A percentile compares a stretch with the other conserved stretches of the same genome.
Conservation (phyloP, 2,888 invertebrate genomes). For the Liodrosophila aerea region DNA sequence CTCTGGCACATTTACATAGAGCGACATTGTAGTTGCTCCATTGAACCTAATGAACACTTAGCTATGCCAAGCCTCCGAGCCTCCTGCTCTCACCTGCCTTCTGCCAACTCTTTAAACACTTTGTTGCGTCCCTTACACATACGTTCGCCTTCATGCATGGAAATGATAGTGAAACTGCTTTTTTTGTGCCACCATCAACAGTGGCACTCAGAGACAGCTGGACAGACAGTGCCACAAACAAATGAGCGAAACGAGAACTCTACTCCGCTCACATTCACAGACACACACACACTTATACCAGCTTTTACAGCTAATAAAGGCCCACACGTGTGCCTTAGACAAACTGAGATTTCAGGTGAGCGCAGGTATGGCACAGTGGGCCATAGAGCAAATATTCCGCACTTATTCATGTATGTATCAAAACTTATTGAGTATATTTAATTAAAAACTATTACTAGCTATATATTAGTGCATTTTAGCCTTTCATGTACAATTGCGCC, state of each 20-base stretch:
- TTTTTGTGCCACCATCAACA: constrained; percentile 28
- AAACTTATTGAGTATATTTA: too few relatives aligned
- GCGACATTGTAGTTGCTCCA: constrained; percentile 34
- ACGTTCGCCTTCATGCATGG: constrained; percentile 25
- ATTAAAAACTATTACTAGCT: too few relatives aligned
- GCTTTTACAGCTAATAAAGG: constrained; percentile 26
- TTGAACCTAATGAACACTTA: constrained; percentile 52
- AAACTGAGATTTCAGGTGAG: constrained; percentile 50
- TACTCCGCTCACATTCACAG: constrained; percentile 15
- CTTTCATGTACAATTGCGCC: too few relatives aligned
- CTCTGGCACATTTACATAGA: constrained; percentile 45
- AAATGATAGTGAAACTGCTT: constrained; percentile 64
- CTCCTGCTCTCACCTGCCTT: too few relatives aligned
- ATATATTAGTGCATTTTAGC: too few relatives aligned
- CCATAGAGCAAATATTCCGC: not conserved
- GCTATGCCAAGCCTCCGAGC: not conserved
- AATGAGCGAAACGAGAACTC: constrained; percentile 34
- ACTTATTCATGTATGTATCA: too few relatives aligned
- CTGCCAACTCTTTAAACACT: constrained; percentile 27
- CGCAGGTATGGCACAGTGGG: constrained; percentile 34
- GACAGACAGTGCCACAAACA: constrained; percentile 36
- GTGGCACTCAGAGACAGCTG: constrained; percentile 23
- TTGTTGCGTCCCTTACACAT: constrained; percentile 22
- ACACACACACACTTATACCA: constrained; percentile 7
- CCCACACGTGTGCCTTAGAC: constrained; percentile 16